phyloP scores from a whole-genome alignment of 2,113 vertebrate species.

The Nibea coibor region DNA sequence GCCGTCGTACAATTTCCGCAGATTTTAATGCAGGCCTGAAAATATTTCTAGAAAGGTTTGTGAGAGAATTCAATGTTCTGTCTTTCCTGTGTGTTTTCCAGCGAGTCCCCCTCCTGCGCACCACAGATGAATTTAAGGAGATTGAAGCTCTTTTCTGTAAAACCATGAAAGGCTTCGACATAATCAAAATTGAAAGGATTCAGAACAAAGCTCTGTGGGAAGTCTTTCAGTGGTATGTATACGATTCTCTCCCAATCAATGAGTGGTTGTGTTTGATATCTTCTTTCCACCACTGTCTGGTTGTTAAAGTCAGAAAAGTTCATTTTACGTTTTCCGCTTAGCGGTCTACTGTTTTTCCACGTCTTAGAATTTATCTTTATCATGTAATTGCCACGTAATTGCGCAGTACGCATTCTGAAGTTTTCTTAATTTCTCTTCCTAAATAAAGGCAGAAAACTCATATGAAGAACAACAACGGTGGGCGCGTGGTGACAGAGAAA shows the following conservation, averaged over 20 bases:
- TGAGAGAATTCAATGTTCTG: neutral
- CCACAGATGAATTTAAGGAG: conserved; percentile 68
- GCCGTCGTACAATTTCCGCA: no score
- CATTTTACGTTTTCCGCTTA: neutral
- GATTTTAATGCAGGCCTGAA: neutral
- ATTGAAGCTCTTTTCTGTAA: conserved; percentile 71
- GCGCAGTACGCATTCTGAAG: fast-evolving
- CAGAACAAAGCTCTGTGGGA: conserved; percentile 84
- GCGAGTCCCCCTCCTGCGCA: conserved; percentile 55
- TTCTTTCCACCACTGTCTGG: neutral
- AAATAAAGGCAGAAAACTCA: conserved; percentile 84
- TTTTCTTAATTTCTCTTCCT: conserved; percentile 17
- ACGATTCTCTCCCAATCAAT: fast-evolving
- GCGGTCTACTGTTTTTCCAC: neutral
- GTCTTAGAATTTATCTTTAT: neutral
- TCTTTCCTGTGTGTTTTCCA: conserved; percentile 36
- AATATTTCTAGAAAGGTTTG: neutral
- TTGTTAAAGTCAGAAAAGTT: no score
- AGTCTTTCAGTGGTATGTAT: conserved; percentile 79
- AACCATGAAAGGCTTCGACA: conserved; percentile 72
- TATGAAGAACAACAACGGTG: conserved; percentile 82
- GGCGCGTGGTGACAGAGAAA: conserved; percentile 67
- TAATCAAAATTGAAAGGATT: conserved; percentile 76
- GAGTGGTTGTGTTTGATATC: neutral
- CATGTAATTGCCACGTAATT: neutral